Evolutionary conservation across 2,797 vertebrate genomes (phyloP).

Genomic region (Coranthus polyacanthus): DNA sequence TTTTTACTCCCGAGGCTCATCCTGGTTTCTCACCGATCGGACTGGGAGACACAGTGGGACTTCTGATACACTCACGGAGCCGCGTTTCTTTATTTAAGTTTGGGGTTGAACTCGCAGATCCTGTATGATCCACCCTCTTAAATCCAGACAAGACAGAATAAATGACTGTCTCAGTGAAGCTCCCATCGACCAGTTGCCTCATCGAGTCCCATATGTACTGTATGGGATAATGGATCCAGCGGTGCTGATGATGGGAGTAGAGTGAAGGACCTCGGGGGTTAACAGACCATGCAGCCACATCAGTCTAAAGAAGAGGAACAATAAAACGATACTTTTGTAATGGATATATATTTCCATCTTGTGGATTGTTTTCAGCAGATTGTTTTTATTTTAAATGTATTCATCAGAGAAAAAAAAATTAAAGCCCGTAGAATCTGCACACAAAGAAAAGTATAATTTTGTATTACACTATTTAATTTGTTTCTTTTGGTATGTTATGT

Average conservation of each 20-base stretch:
- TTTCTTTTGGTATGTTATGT: constrained; percentile 50
- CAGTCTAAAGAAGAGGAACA: constrained; percentile 49
- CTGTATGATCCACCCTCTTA: constrained; percentile 37
- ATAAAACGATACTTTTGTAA: constrained; percentile 33
- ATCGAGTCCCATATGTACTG: not conserved
- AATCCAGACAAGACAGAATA: constrained; percentile 20
- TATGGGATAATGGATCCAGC: constrained; percentile 36
- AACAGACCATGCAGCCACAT: constrained; percentile 35
- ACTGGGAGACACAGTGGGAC: constrained; percentile 32
- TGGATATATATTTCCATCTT: constrained; percentile 43
- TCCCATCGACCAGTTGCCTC: constrained; percentile 28
- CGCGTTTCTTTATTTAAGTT: constrained; percentile 25
- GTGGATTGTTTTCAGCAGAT: constrained; percentile 55
- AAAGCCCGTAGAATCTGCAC: constrained; percentile 74
- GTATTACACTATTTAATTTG: constrained; percentile 64
- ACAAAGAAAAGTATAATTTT: constrained; percentile 45
- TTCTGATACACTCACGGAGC: constrained; percentile 19
- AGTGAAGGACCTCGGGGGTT: constrained; percentile 45
- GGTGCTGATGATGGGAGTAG: constrained; percentile 47
- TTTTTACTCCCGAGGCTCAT: constrained; percentile 47
- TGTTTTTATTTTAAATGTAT: constrained; percentile 61
- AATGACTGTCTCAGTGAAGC: constrained; percentile 32
- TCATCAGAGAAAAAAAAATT: constrained; percentile 40
- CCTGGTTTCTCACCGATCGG: constrained; percentile 32
- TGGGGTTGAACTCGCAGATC: constrained; percentile 49